phyloP scores from a whole-genome alignment of 2,888 invertebrate species.

The Zygogramma bicolorata region DNA sequence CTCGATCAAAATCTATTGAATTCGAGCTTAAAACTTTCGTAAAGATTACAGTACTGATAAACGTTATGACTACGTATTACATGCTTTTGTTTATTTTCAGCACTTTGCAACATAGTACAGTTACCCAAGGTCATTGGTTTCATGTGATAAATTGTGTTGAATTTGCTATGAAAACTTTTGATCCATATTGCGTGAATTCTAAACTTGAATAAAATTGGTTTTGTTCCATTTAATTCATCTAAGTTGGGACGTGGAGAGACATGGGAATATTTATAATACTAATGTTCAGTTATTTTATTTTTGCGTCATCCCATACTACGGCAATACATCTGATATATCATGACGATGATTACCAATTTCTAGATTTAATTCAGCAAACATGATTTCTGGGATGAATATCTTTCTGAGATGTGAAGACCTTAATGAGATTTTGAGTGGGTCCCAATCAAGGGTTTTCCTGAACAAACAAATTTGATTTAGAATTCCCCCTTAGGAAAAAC shows the following conservation, averaged over 20 bases:
- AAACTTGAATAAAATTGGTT: background rate
- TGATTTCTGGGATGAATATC: no score
- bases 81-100: conserved; percentile 32
- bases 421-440: no score
- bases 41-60: background rate
- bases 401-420: no score
- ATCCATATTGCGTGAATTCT: background rate
- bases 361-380: no score
- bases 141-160: conserved; percentile 21
- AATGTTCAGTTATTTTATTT: background rate
- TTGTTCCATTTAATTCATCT: background rate
- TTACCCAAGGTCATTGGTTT: conserved; percentile 33
- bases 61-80: background rate
- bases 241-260: background rate
- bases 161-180: background rate
- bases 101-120: conserved; percentile 21
- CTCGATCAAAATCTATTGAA: background rate
- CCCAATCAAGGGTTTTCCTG: no score
- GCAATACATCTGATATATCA: no score
- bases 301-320: background rate
- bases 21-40: background rate
- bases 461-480: no score
- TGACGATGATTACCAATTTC: no score
- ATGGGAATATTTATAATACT: background rate
- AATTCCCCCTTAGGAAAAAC: no score